A percentile compares a stretch with the other conserved stretches of the same genome.
Conservation (phyloP, 2,797 vertebrate species). For the Ptychobarbus kaznakovi region DNA sequence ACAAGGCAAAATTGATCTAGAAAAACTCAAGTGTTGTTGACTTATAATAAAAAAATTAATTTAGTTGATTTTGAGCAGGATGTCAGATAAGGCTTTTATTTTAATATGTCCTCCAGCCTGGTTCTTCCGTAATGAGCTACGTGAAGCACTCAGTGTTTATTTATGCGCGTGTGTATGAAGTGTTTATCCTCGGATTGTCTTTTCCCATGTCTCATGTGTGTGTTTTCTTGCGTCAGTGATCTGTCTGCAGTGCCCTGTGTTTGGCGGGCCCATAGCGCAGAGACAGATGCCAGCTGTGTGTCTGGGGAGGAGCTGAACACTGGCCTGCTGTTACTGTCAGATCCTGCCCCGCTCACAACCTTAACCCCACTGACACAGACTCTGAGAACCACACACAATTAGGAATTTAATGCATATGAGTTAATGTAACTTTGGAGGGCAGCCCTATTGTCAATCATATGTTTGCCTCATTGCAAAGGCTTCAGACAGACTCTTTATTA, state of each 20-base stretch:
- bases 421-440: background rate
- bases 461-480: background rate
- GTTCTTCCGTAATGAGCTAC: background rate
- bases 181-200: background rate
- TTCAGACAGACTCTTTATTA: background rate
- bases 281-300: conserved; percentile 17
- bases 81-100: background rate
- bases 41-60: background rate
- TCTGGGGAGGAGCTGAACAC: background rate
- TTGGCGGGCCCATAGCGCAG: background rate
- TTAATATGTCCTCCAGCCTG: background rate
- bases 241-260: background rate
- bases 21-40: background rate
- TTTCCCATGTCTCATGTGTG: conserved; percentile 9
- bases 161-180: conserved; percentile 9
- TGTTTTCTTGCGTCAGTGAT: background rate
- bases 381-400: background rate
- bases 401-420: no score
- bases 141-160: background rate
- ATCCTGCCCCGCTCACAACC: background rate
- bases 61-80: background rate
- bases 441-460: background rate
- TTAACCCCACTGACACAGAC: background rate
- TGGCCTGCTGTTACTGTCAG: background rate
- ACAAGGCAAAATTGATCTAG: background rate